These are phyloP conservation scores for Enteromius mattozi DNA, from an alignment of 2,797 vertebrate genomes.

Conservation along the genomic window DNA sequence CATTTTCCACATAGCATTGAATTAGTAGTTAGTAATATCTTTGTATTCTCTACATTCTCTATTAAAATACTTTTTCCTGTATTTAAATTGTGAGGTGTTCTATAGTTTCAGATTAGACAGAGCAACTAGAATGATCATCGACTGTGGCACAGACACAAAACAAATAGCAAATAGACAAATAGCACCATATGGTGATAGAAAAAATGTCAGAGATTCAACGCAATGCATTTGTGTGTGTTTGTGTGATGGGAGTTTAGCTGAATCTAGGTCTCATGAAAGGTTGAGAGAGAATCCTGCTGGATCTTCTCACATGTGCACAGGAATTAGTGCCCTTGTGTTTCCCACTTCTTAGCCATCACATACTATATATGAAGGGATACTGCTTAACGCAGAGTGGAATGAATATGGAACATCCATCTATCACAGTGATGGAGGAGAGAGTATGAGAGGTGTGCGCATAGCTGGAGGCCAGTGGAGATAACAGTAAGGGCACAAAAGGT, in stretches of 20 bases:
- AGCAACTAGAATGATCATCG: background rate
- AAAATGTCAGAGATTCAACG: background rate
- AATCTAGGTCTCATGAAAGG: slow-evolving; percentile 57
- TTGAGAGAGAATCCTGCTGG: slow-evolving; percentile 53
- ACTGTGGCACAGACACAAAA: background rate
- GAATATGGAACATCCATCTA: slow-evolving; percentile 56
- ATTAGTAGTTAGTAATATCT: background rate
- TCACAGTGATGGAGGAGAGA: slow-evolving; percentile 60
- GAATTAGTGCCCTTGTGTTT: slow-evolving; percentile 16
- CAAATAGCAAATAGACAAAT: slow-evolving; percentile 5
- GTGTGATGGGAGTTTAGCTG: background rate
- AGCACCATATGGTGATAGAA: background rate
- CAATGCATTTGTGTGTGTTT: background rate
- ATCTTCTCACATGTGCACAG: slow-evolving; percentile 6
- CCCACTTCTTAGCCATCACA: slow-evolving; percentile 8
- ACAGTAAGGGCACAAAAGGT: slow-evolving; percentile 65
- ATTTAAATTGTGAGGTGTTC: background rate
- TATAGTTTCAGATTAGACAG: background rate
- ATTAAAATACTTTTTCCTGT: background rate
- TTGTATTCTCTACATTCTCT: background rate
- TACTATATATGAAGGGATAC: background rate
- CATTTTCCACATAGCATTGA: background rate
- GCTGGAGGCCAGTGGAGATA: slow-evolving; percentile 51
- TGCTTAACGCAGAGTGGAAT: slow-evolving; percentile 39
- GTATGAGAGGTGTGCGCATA: slow-evolving; percentile 43